These are phyloP conservation scores for Rhinichthys osculus DNA, from an alignment of 2,797 vertebrate genomes.

Conservation along the genomic window DNA sequence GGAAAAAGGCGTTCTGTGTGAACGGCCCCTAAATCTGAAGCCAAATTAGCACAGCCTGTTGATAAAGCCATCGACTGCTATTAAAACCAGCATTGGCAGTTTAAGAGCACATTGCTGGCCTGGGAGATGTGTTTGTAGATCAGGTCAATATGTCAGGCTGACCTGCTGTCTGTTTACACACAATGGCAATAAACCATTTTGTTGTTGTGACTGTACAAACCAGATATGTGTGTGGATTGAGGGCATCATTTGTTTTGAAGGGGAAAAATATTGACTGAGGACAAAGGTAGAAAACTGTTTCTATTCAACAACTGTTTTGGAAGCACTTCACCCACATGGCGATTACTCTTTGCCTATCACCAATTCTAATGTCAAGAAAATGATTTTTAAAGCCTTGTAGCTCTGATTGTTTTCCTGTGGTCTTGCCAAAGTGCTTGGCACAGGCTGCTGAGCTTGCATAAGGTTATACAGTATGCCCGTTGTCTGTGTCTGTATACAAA, in stretches of 20 bases:
- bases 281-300: slow-evolving; percentile 22
- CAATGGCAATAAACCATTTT: slow-evolving; percentile 75
- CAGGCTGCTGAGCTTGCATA: slow-evolving; percentile 73
- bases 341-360: slow-evolving; percentile 34
- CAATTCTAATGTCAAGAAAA: slow-evolving; percentile 20
- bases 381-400: slow-evolving; percentile 20
- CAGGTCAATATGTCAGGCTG: slow-evolving; percentile 54
- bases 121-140: slow-evolving; percentile 38
- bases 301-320: slow-evolving; percentile 9
- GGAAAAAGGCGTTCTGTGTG: too few species aligned
- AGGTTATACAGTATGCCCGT: slow-evolving; percentile 77
- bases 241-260: not conserved
- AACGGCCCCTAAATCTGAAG: slow-evolving; percentile 56
- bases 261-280: slow-evolving; percentile 9
- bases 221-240: slow-evolving; percentile 21
- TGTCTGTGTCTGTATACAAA: slow-evolving; percentile 82
- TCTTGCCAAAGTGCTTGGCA: slow-evolving; percentile 29
- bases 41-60: slow-evolving; percentile 66
- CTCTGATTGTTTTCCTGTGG: slow-evolving; percentile 40
- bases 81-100: slow-evolving; percentile 68
- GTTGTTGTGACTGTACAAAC: slow-evolving; percentile 65
- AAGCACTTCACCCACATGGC: slow-evolving; percentile 17
- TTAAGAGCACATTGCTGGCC: slow-evolving; percentile 69
- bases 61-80: slow-evolving; percentile 70
- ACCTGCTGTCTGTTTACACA: slow-evolving; percentile 73